Evolutionary conservation across 2,888 invertebrate genomes (phyloP).

Genomic region (Crossocerus cetratus): DNA sequence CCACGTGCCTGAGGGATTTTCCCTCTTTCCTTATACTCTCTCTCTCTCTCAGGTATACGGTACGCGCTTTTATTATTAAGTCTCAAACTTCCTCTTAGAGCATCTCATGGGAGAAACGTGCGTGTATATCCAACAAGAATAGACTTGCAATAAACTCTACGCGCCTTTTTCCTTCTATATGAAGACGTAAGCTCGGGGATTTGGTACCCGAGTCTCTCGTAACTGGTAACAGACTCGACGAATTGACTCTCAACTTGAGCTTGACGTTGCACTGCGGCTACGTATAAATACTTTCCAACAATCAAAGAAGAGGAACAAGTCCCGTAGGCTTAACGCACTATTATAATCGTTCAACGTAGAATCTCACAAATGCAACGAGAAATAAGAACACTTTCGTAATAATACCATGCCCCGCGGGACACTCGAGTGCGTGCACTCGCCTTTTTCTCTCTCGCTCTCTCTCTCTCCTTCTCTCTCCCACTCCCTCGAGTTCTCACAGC

Average conservation of each 20-base stretch:
- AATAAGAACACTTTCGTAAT: not conserved
- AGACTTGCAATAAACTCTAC: not conserved
- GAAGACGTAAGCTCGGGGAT: not conserved
- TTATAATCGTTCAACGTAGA: not conserved
- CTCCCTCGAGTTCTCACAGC: slow-evolving; percentile 25
- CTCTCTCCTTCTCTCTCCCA: not conserved
- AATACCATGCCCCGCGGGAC: too few species aligned
- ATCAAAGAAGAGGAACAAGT: not conserved
- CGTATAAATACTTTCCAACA: not conserved
- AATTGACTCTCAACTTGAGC: not conserved
- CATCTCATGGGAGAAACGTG: slow-evolving; percentile 9
- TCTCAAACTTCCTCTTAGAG: not conserved
- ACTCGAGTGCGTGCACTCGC: not conserved
- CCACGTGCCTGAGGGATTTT: not conserved
- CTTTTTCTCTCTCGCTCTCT: slow-evolving; percentile 15
- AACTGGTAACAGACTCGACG: not conserved
- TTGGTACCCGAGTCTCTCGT: too few species aligned
- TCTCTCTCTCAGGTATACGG: not conserved
- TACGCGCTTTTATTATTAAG: not conserved
- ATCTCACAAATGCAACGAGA: not conserved
- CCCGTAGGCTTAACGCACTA: not conserved
- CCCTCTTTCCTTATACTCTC: not conserved
- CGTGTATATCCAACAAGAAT: not conserved
- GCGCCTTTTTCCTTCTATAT: not conserved
- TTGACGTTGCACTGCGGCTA: not conserved